Evolutionary conservation across 2,113 vertebrate genomes (phyloP).

Genomic region (Gyps fulvus): DNA sequence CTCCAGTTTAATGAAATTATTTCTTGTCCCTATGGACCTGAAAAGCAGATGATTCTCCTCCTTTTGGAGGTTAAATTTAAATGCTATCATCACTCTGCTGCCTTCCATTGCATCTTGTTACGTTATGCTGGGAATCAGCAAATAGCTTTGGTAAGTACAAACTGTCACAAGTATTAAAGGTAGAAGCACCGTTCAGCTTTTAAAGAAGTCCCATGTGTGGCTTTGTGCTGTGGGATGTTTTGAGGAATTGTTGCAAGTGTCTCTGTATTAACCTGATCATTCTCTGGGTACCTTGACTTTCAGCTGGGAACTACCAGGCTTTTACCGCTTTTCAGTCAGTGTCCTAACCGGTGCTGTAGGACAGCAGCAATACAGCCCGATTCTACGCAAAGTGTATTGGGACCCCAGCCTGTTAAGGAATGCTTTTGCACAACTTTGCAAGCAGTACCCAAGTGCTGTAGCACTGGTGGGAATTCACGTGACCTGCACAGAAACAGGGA

Average conservation of each 20-base stretch:
- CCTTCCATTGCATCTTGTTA: not conserved
- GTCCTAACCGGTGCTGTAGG: not conserved
- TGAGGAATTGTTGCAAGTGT: not conserved
- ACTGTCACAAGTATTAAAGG: not conserved
- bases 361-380: not conserved
- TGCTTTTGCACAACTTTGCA: not conserved
- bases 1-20: not conserved
- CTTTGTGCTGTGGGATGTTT: not conserved
- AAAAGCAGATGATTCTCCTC: not conserved
- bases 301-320: not conserved
- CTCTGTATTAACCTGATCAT: not conserved
- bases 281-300: not conserved
- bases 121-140: not conserved
- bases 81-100: not conserved
- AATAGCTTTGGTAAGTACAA: not conserved
- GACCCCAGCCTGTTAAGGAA: not conserved
- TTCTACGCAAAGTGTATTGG: not conserved
- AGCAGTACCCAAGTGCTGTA: not conserved
- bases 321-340: not conserved
- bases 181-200: not conserved
- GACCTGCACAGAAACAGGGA: not conserved
- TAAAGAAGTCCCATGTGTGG: not conserved
- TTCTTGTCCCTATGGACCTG: not conserved
- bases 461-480: not conserved
- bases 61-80: not conserved